Evolutionary conservation across 2,888 invertebrate genomes (phyloP).

Genomic region (Erebia epiphron): DNA sequence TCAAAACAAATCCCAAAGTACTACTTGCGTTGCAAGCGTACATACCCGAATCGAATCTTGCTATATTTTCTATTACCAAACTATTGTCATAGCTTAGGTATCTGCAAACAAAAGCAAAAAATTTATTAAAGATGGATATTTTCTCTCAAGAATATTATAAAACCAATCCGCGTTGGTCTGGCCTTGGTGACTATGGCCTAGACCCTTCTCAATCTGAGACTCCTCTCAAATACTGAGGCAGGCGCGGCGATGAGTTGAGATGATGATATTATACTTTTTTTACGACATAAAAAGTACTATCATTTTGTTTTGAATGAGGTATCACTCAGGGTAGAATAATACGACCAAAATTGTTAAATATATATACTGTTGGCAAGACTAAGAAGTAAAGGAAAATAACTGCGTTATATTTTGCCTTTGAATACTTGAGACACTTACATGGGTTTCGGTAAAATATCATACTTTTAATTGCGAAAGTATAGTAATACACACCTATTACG

Average conservation of each 20-base stretch:
- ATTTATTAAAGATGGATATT: not conserved
- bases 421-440: not conserved
- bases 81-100: slow-evolving; percentile 50
- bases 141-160: too few relatives aligned
- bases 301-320: not conserved
- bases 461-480: not conserved
- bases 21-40: slow-evolving; percentile 71
- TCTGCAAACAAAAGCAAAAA: slow-evolving; percentile 48
- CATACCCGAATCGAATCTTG: slow-evolving; percentile 60
- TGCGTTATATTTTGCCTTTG: not conserved
- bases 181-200: too few relatives aligned
- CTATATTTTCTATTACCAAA: slow-evolving; percentile 56
- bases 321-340: not conserved
- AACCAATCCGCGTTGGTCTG: too few relatives aligned
- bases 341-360: not conserved
- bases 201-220: too few relatives aligned
- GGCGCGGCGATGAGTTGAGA: too few relatives aligned
- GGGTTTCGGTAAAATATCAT: not conserved
- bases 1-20: slow-evolving; percentile 60
- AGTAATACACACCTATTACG: slow-evolving; percentile 60
- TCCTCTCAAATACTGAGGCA: too few relatives aligned
- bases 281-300: too few relatives aligned
- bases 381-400: not conserved
- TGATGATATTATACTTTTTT: too few relatives aligned
- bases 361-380: not conserved